Conservation (phyloP, 35 echinoderm and acorn worm species). For the Amphiura filiformis region DNA sequence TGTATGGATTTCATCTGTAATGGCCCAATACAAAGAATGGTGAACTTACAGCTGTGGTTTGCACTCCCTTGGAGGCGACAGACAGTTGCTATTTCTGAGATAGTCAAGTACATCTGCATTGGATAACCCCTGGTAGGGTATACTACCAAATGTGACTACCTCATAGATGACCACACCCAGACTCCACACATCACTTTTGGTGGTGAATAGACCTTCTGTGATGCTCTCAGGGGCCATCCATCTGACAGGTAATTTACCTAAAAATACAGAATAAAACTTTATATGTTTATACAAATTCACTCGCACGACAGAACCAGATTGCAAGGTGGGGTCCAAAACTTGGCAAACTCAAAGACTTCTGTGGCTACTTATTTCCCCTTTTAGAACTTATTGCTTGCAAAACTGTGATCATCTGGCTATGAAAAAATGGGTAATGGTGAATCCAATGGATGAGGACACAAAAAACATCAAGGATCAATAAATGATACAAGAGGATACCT, state of each 20-base stretch:
- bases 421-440: too few species aligned
- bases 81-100: slow-evolving; percentile 69
- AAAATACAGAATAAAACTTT: background rate
- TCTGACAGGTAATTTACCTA: slow-evolving; percentile 75
- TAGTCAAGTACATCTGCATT: slow-evolving; percentile 75
- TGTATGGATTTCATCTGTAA: too few species aligned
- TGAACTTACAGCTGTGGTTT: slow-evolving; percentile 72
- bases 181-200: slow-evolving; percentile 84
- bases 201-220: slow-evolving; percentile 79
- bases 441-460: too few species aligned
- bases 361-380: too few species aligned
- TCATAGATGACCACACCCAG: slow-evolving; percentile 82
- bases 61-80: slow-evolving; percentile 63
- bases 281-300: too few species aligned
- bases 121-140: slow-evolving; percentile 77
- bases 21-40: background rate
- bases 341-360: too few species aligned
- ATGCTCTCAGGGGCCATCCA: slow-evolving; percentile 97
- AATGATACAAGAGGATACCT: too few species aligned
- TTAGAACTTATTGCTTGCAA: too few species aligned
- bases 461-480: too few species aligned
- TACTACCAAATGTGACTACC: slow-evolving; percentile 85
- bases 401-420: too few species aligned
- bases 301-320: too few species aligned
- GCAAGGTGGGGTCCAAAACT: too few species aligned